Conservation (phyloP, 35 echinoderm and acorn worm genomes). For the Eucidaris tribuloides region DNA sequence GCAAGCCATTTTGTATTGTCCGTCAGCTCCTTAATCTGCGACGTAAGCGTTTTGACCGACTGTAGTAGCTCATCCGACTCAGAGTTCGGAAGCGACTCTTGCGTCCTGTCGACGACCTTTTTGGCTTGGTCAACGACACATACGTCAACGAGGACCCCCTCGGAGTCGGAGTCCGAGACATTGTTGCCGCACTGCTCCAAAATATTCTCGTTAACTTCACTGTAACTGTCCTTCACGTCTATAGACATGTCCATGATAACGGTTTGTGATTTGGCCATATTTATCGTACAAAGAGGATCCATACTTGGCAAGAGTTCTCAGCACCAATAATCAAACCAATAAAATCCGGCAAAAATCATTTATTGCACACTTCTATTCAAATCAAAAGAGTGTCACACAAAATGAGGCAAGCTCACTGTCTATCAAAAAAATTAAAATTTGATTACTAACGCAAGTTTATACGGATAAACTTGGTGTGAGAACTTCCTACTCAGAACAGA, state of each 20-base stretch:
- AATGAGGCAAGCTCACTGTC: not conserved
- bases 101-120: not conserved
- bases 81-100: not conserved
- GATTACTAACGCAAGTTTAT: no score
- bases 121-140: not conserved
- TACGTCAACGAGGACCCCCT: not conserved
- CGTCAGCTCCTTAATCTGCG: slow-evolving; percentile 35
- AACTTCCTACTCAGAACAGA: no score
- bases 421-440: not conserved
- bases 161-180: not conserved
- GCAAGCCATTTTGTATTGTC: slow-evolving; percentile 42
- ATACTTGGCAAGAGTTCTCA: not conserved
- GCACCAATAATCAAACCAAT: not conserved
- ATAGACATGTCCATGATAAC: not conserved
- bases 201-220: not conserved
- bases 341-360: not conserved
- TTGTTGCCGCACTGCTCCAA: not conserved
- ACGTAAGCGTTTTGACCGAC: slow-evolving; percentile 42
- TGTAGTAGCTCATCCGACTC: slow-evolving; percentile 20
- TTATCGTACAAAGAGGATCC: not conserved
- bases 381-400: not conserved
- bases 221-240: slow-evolving; percentile 9
- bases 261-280: not conserved
- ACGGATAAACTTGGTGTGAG: no score
- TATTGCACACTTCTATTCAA: not conserved